phyloP scores from a whole-genome alignment of 2,888 invertebrate genomes.

The Agrotis ipsilon region DNA sequence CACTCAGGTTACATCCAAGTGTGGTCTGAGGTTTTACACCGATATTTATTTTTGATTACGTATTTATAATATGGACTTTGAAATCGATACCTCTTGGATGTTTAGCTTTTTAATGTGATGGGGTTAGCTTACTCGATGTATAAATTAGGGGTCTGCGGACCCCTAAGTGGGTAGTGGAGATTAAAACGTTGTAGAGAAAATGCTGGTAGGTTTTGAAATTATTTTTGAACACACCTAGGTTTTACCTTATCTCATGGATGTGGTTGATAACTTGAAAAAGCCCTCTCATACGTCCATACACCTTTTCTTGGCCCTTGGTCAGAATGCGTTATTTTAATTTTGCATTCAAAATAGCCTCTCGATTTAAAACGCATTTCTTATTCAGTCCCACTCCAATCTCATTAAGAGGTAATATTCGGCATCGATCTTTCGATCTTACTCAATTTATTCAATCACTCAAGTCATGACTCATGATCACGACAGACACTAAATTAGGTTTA shows the following conservation, averaged over 20 bases:
- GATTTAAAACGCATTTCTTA: neutral
- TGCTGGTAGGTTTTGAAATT: neutral
- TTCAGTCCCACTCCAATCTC: neutral
- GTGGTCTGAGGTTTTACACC: slow-evolving; percentile 68
- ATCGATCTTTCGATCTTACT: neutral
- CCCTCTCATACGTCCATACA: too few relatives aligned
- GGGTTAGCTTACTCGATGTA: slow-evolving; percentile 12
- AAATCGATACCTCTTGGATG: slow-evolving; percentile 69
- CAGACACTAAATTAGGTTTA: slow-evolving; percentile 27
- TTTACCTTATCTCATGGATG: too few relatives aligned
- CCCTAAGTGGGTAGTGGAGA: neutral
- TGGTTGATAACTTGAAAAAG: too few relatives aligned
- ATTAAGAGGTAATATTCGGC: neutral
- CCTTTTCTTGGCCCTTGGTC: too few relatives aligned
- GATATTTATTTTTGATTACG: slow-evolving; percentile 77
- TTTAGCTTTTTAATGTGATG: slow-evolving; percentile 45
- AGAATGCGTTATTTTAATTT: too few relatives aligned
- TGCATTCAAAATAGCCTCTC: too few relatives aligned
- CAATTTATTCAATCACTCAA: slow-evolving; percentile 9
- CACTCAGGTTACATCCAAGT: slow-evolving; percentile 71
- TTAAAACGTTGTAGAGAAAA: slow-evolving; percentile 1
- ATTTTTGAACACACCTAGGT: too few relatives aligned
- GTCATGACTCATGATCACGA: neutral
- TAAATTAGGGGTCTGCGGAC: slow-evolving; percentile 20
- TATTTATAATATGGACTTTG: slow-evolving; percentile 74